Evolutionary conservation across 1,140 invertebrate genomes (phyloP).

Genomic region (Drosophila kurseongensis): DNA sequence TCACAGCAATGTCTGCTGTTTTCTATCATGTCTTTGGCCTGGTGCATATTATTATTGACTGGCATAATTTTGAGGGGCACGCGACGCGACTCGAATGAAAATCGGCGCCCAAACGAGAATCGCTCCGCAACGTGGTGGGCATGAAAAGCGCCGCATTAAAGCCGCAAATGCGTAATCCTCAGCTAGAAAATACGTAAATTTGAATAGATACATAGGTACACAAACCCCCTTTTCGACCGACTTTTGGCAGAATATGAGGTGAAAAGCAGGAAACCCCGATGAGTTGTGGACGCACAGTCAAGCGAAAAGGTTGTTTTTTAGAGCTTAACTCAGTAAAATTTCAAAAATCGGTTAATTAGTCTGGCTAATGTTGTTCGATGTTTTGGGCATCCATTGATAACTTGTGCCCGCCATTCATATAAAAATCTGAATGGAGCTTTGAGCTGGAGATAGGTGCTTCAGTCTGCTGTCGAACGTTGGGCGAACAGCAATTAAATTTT

Average conservation of each 20-base stretch:
- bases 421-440: conserved; percentile 53
- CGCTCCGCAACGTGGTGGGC: conserved; percentile 36
- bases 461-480: conserved; percentile 45
- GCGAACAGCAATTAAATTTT: conserved; percentile 39
- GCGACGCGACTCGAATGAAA: conserved; percentile 58
- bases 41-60: conserved; percentile 44
- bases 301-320: not conserved
- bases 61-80: conserved; percentile 47
- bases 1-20: not conserved
- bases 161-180: conserved; percentile 53
- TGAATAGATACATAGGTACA: not conserved
- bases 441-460: conserved; percentile 12
- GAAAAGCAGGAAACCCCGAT: conserved; percentile 5
- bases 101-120: conserved; percentile 40
- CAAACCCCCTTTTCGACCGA: not conserved
- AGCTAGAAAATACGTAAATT: not conserved
- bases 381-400: not conserved
- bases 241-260: not conserved
- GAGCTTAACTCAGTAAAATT: not conserved
- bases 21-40: not conserved
- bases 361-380: too few species aligned
- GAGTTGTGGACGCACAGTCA: conserved; percentile 1
- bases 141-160: conserved; percentile 53
- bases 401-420: conserved; percentile 26
- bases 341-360: not conserved